Conservation (phyloP, 2,888 invertebrate species). For the Ichneumon xanthorius region DNA sequence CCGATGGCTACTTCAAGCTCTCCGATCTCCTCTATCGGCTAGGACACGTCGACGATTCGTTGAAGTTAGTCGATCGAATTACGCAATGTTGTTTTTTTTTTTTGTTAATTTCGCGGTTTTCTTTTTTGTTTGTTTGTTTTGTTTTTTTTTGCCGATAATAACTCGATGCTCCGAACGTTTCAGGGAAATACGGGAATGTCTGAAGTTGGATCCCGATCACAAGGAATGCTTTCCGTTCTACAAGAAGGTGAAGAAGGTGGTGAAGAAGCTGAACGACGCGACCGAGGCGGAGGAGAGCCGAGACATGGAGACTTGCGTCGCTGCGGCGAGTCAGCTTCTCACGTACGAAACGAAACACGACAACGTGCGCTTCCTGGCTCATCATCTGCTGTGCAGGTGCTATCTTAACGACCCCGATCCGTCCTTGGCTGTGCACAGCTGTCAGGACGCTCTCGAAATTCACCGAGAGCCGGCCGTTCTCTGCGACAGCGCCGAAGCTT, state of each 20-base stretch:
- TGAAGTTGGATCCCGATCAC: conserved; percentile 99
- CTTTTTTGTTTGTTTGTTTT: neutral
- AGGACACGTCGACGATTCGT: conserved; percentile 95
- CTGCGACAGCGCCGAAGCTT: conserved; percentile 97
- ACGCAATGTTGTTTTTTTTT: neutral
- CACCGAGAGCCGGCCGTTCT: conserved; percentile 91
- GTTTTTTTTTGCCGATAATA: neutral
- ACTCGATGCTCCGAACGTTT: neutral
- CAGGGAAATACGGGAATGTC: conserved; percentile 96
- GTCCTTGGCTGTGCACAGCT: conserved; percentile 90
- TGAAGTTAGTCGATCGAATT: conserved; percentile 86
- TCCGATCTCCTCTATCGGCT: conserved; percentile 94
- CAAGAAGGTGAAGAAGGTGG: conserved; percentile 97
- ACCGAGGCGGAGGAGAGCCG: conserved; percentile 88
- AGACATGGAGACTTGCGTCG: conserved; percentile 89
- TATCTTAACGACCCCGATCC: conserved; percentile 90
- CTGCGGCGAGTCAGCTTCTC: conserved; percentile 88
- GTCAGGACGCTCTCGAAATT: conserved; percentile 92
- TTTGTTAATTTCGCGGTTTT: too few species aligned
- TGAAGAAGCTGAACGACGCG: conserved; percentile 90
- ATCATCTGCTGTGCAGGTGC: conserved; percentile 93
- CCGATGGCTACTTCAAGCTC: conserved; percentile 93
- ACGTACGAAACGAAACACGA: conserved; percentile 90
- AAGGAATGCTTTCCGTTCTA: conserved; percentile 98
- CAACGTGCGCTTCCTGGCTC: conserved; percentile 91